Evolutionary conservation across 2,888 invertebrate species (phyloP).

Genomic region (Globia sparganii): DNA sequence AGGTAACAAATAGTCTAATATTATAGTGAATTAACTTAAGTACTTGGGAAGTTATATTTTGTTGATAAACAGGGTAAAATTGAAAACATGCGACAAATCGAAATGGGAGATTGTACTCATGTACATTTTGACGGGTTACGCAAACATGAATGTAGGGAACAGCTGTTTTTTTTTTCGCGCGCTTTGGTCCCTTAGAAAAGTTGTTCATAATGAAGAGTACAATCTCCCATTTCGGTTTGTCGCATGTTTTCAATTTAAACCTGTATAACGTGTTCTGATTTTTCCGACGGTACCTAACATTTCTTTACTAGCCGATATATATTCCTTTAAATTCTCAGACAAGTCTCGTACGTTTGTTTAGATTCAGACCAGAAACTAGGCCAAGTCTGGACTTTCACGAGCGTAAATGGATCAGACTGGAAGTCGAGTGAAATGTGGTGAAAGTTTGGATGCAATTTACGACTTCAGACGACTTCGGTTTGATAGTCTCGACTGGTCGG

Average conservation of each 20-base stretch:
- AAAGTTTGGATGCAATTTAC: slow-evolving; percentile 59
- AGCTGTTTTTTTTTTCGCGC: too few species aligned
- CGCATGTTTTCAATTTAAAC: too few species aligned
- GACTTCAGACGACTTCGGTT: slow-evolving; percentile 44
- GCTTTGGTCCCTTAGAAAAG: too few species aligned
- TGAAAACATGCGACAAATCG: too few species aligned
- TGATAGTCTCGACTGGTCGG: slow-evolving; percentile 46
- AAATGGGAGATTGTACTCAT: too few species aligned
- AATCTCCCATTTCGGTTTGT: too few species aligned
- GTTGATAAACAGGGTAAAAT: too few species aligned
- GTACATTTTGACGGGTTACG: too few species aligned
- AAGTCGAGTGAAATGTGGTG: slow-evolving; percentile 54
- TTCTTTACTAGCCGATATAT: neutral
- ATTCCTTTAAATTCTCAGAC: slow-evolving; percentile 7
- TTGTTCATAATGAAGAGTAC: too few species aligned
- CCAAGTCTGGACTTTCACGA: slow-evolving; percentile 35
- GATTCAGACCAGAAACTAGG: slow-evolving; percentile 46
- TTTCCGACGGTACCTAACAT: too few species aligned
- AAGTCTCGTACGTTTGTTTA: slow-evolving; percentile 42
- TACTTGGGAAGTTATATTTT: neutral
- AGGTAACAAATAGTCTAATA: neutral
- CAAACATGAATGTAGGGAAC: too few species aligned
- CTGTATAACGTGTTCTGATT: neutral
- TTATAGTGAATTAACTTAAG: neutral
- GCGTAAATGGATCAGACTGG: slow-evolving; percentile 47